Evolutionary conservation across 2,113 vertebrate species (phyloP), one percentile per base, ranked within the genome.

Genomic region (Tenebrosternarchus preto): DNA sequence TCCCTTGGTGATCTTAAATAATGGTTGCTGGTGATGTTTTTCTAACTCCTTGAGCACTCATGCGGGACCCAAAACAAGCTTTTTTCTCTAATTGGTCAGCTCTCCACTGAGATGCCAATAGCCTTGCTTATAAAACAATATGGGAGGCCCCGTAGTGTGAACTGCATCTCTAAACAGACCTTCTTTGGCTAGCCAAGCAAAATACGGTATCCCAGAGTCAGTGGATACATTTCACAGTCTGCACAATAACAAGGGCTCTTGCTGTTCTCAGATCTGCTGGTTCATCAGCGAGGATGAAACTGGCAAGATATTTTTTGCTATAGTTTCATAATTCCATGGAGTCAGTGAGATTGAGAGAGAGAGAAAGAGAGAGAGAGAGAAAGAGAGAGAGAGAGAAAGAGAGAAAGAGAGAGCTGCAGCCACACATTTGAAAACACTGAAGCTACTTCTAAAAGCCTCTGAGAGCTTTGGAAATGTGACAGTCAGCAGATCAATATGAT

Each of bases 51-150:
- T 82, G 75, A 73, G 69, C 68, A 16, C 36, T 68, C 76, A 68
- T 53, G 61, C 57, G 33, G 59, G 76, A 61, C 76, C 33, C 20
- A 39, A 78, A 70, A 29, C 70, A 67, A 33, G 81, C 75, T 73
- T 73, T 77, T 73, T 39, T 12, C 59, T 50, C 76, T 82, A 82
- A 78, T 82, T 78, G 76, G 81, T 66, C 60, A 59, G 76, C 71
- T 57, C 53, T 82, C 79, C 25, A 31, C 46, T 73, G 70, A 57
- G 61, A 76, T 60, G 64, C 56, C 69, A 82, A 73, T 67, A 78
- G 53, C 69, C 80, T 78, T 82, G 69, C 76, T 82, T 82, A 82
- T 78, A 82, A 36, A 76, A 31, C 75, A 82, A 59, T 72, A 73
- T 73, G 59, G 68, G 72, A 22, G 33, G 61, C 9, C n/a, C n/a